Conservation (phyloP, 2,888 invertebrate species). For the Geophilus truncorum region DNA sequence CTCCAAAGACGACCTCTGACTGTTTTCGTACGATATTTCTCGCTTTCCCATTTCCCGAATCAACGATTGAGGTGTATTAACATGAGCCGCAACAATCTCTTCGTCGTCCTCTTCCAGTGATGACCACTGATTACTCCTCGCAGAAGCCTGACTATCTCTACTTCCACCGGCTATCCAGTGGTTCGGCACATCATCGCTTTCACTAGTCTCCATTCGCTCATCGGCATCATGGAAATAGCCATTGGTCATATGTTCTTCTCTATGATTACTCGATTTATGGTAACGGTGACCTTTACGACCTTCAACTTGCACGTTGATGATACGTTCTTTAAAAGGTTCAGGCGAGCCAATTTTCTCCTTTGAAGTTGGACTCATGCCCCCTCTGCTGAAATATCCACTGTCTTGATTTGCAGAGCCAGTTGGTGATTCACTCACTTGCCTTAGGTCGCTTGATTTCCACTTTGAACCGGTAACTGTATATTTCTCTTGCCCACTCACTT, state of each 20-base stretch:
- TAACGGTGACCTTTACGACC: background rate
- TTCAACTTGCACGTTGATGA: conserved; percentile 29
- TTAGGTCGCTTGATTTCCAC: background rate
- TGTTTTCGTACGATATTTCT: conserved; percentile 36
- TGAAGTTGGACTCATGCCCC: conserved; percentile 9
- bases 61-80: conserved; percentile 36
- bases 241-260: background rate
- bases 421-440: conserved; percentile 3
- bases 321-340: conserved; percentile 1
- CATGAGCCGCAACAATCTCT: conserved; percentile 36
- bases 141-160: conserved; percentile 35
- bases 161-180: conserved; percentile 31
- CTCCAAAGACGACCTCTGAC: background rate
- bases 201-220: conserved; percentile 37
- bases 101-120: conserved; percentile 34
- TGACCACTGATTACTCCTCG: conserved; percentile 34
- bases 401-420: conserved; percentile 29
- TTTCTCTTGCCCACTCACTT: conserved; percentile 32
- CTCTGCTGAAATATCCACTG: conserved; percentile 15
- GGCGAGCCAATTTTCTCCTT: background rate
- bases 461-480: background rate
- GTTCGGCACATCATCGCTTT: conserved; percentile 33
- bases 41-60: conserved; percentile 33
- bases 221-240: conserved; percentile 33
- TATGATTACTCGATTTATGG: background rate